Evolutionary conservation across 2,888 invertebrate genomes (phyloP), one percentile per base, ranked within the genome.

Genomic region (Chelonus formosanus): DNA sequence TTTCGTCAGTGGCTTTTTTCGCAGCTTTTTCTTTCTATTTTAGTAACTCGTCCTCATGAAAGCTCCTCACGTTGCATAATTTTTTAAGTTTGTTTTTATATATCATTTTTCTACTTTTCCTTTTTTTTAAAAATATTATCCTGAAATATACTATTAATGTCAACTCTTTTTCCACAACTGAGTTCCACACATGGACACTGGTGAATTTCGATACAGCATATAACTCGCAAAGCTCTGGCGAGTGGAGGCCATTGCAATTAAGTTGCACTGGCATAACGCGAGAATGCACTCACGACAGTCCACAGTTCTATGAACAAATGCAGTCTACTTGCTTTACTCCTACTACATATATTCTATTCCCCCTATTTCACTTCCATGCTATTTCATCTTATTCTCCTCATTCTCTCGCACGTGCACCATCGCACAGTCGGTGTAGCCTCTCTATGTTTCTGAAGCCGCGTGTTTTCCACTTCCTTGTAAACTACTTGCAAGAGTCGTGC

Each of bases 241-340:
- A 44, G 10, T 34, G 10, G 67, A 73, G 69, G 69, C 67, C 20
- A 2, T 20, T 71, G 65, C 67, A 70, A 73, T 73, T 73, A 70
- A 69, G 69, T 68, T 69, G 67, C 69, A 65, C 60, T 45, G 65
- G 63, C 70, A 65, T 54, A 69, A 70, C 70, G 73, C 67, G 70
- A 70, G 66, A 72, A 72, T 71, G 68, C 70, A 70, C 70, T 71
- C 62, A 67, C 67, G 53, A 66, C 57, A 57, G 56, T 62, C 45
- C 34, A 35, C 61, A 43, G 36, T 50, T 55, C 35, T 36, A 43
- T 57, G 57, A 61, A 66, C 66, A 57, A 62, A 66, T 52, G 52
- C 52, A 60, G 10, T 55, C 43, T 36, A 43, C 40, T 43, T 20
- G 20, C 35, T 52, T 3, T 32, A 32, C 31, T 52, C 20, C 20